Base-by-base conservation (phyloP, 1,140 invertebrate species). In the Papilio helenus region DNA sequence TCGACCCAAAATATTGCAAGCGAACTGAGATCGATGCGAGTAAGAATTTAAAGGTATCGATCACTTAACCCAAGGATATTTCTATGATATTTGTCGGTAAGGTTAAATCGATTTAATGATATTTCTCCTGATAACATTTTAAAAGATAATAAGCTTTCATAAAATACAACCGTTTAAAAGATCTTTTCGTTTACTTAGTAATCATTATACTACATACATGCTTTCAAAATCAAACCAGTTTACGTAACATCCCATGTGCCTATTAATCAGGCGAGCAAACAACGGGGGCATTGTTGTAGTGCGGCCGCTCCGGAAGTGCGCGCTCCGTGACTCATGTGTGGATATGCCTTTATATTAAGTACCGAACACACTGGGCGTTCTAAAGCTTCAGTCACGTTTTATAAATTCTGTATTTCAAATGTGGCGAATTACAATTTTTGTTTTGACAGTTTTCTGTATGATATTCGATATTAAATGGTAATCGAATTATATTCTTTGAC, bases 181-280 rank as follows among this genome's bases (percentile, higher is more conserved):
- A 55, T 7, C 51, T 18, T 18, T 20, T 55, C n/a, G 3, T 1
- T 55, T n/a, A 55, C n/a, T 55, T n/a, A 20, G 20, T 5, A n/a
- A 16, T 12, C 51, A 16, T 18, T 39, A 39, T 23, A 23, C 20
- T 10, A 58, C 44, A 39, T 18, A 49, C 51, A 55, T 20, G n/a
- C 26, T 29, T 29, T 29, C 61, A 68, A 68, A 68, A 68, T 68
- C 61, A 68, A 68, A 68, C 12, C 61, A 68, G 23, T 68, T 68
- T 68, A 68, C 14, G 61, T 29, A 68, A 68, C 26, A 49, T 76
- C 46, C 49, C 46, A 51, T 76, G 49, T 34, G 39, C 23, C 29
- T 77, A 77, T 77, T 77, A 77, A 77, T 65, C 55, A 77, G 51
- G 20, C 76, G 18, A 61, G 12, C 76, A 42, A 77, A 77, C 76